phyloP scores from a whole-genome alignment of 1,140 invertebrate species.

The Drosophila navojoa region DNA sequence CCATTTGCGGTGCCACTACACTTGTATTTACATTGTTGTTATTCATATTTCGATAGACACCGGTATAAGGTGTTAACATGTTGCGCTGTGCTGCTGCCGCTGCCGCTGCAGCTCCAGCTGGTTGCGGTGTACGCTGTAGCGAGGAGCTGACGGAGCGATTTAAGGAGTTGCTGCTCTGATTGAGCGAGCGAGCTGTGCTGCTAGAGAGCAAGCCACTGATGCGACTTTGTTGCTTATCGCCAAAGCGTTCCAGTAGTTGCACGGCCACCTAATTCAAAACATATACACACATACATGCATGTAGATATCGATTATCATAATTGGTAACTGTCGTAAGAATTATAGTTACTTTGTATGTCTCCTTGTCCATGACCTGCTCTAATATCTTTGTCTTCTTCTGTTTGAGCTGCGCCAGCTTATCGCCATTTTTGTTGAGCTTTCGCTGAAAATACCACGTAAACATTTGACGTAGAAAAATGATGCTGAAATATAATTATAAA shows the following conservation, averaged over 20 bases:
- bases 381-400: slow-evolving; percentile 94
- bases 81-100: slow-evolving; percentile 43
- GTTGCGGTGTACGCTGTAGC: slow-evolving; percentile 44
- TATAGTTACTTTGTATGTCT: slow-evolving; percentile 95
- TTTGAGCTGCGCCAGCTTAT: slow-evolving; percentile 89
- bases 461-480: slow-evolving; percentile 90
- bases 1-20: slow-evolving; percentile 60
- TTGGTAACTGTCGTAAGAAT: neutral
- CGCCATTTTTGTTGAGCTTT: slow-evolving; percentile 91
- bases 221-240: slow-evolving; percentile 67
- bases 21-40: slow-evolving; percentile 81
- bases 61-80: slow-evolving; percentile 77
- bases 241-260: slow-evolving; percentile 76
- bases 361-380: slow-evolving; percentile 98
- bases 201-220: slow-evolving; percentile 11
- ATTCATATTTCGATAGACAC: slow-evolving; percentile 84
- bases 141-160: slow-evolving; percentile 26
- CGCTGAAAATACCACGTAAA: slow-evolving; percentile 95
- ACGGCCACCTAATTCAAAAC: slow-evolving; percentile 65
- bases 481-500: slow-evolving; percentile 86
- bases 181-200: slow-evolving; percentile 6
- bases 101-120: slow-evolving; percentile 9
- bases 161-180: slow-evolving; percentile 9
- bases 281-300: neutral
- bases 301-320: neutral